phyloP scores from a whole-genome alignment of 2,888 invertebrate genomes.

The Tupiocoris notatus region DNA sequence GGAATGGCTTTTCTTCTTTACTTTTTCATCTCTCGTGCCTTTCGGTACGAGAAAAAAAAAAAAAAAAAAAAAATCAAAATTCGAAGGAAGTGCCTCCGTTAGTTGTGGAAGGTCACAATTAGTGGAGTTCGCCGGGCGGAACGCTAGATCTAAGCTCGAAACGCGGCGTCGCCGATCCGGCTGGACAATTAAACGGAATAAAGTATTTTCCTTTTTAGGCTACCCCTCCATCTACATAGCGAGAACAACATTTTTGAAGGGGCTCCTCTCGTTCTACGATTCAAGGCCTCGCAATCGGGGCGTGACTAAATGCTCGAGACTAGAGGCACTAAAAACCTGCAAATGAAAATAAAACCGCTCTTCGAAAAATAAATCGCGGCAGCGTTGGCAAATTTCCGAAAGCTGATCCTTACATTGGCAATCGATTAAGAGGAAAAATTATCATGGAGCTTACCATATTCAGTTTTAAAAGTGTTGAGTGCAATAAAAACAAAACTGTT shows the following conservation, averaged over 20 bases:
- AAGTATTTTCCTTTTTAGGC: slow-evolving; percentile 27
- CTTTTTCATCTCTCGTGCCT: neutral
- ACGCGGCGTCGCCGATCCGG: slow-evolving; percentile 2
- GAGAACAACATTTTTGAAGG: neutral
- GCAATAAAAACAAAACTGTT: too few relatives aligned
- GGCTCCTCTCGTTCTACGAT: neutral
- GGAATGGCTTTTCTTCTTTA: slow-evolving; percentile 13
- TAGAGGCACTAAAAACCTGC: neutral
- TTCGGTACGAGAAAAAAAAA: slow-evolving; percentile 1
- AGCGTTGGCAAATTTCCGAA: too few relatives aligned
- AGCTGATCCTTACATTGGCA: too few relatives aligned
- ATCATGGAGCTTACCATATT: too few relatives aligned
- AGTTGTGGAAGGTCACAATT: slow-evolving; percentile 44
- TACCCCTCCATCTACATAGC: neutral
- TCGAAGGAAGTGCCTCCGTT: slow-evolving; percentile 21
- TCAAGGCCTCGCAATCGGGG: neutral
- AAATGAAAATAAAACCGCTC: neutral
- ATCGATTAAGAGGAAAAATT: too few relatives aligned
- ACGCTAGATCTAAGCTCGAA: too few relatives aligned
- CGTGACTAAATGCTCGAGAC: neutral
- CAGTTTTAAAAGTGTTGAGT: too few relatives aligned
- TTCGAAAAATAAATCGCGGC: too few relatives aligned
- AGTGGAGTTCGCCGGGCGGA: slow-evolving; percentile 31
- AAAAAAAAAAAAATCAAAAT: slow-evolving; percentile 16
- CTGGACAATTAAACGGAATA: slow-evolving; percentile 32